Base-by-base conservation (phyloP, 2,888 invertebrate species). In the Yponomeuta cagnagella region DNA sequence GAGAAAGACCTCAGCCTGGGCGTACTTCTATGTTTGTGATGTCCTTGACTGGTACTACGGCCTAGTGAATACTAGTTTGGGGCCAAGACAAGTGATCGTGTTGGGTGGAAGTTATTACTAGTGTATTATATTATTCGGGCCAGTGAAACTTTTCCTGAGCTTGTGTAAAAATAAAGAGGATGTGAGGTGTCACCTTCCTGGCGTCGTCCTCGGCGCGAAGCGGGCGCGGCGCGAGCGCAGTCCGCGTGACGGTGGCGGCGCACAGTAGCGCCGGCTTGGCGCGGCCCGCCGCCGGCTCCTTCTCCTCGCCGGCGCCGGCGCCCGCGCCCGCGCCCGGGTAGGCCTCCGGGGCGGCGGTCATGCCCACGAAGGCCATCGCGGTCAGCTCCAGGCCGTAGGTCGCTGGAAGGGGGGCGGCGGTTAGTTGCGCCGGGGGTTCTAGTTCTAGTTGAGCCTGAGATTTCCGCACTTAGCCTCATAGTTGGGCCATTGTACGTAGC, bases 281-380 rank as follows among this genome's bases (percentile, higher is more conserved):
- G 79, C 88, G 89, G 72, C 71, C 82, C 48, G 77, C 77, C 71
- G 74, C 86, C 63, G 82, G 78, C 70, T 89, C 89, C 74, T 88
- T 90, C 73, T 90, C 91, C 71, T 81, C 77, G 72, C 70, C 80
- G 65, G 91, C 89, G 48, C 80, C 74, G 75, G 79, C 82, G 77
- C 87, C 88, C 72, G 83, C 74, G 75, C 87, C 88, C 72, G 83
- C 74, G 75, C 88, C 88, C 43, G 87, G 81, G 74, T 86, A 86
- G 66, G 78, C 73, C 69, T 89, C 88, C 74, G 86, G 88, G 73
- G 87, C 83, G 72, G 86, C 83, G 70, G 85, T 84, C 85, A 89
- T 87, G 33, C 90, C 90, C 69, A 90, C 80, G 76, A 91, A 91
- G 66, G 91, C 82, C 90, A 91, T 89, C 5, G 92, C 91, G 70